These are phyloP conservation scores for Zaprionus inermis DNA, from an alignment of 1,140 invertebrate genomes.

Conservation along the genomic window DNA sequence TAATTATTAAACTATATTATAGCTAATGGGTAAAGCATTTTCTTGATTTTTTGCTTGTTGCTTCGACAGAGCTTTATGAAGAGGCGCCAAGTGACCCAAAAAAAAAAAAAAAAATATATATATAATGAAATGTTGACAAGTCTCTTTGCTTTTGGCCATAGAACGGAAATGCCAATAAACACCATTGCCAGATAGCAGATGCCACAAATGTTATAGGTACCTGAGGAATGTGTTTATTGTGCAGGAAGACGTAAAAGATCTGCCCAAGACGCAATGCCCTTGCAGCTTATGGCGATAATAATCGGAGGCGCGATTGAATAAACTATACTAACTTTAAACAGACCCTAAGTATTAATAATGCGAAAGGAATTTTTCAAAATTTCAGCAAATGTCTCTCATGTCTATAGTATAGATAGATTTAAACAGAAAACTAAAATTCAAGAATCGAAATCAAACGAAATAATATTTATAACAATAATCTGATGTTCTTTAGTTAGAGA, in stretches of 20 bases:
- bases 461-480: too few species aligned
- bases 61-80: constrained; percentile 18
- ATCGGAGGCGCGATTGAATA: background rate
- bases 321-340: background rate
- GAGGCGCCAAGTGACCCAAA: constrained; percentile 52
- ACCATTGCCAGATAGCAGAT: constrained; percentile 39
- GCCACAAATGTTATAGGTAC: constrained; percentile 29
- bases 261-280: background rate
- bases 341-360: background rate
- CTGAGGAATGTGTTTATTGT: constrained; percentile 56
- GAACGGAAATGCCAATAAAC: constrained; percentile 74
- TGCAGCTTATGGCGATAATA: background rate
- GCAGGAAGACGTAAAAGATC: constrained; percentile 16
- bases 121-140: constrained; percentile 52
- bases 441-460: too few species aligned
- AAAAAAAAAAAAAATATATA: constrained; percentile 26
- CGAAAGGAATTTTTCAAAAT: background rate
- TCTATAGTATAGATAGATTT: too few species aligned
- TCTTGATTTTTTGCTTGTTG: background rate
- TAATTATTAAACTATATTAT: constrained; percentile 3
- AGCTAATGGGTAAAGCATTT: constrained; percentile 9
- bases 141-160: constrained; percentile 24
- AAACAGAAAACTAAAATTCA: too few species aligned
- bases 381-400: background rate
- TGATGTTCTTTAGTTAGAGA: too few species aligned